A percentile compares a stretch with the other conserved stretches of the same genome.
phyloP scores from a whole-genome alignment of 2,797 vertebrate species.

The Protosalanx chinensis region DNA sequence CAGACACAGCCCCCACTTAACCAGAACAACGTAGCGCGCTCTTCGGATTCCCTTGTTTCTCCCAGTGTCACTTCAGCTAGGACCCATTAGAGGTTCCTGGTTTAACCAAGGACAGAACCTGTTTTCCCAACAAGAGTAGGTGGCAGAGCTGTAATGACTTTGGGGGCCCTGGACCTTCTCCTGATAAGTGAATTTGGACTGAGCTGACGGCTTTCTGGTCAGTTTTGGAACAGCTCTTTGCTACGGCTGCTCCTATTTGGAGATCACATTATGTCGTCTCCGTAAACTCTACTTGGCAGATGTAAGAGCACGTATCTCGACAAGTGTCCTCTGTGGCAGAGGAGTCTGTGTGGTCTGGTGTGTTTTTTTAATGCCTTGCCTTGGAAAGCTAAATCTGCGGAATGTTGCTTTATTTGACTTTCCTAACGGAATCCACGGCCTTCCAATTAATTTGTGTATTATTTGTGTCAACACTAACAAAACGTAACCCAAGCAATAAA shows the following conservation, averaged over 20 bases:
- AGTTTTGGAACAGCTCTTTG: slow-evolving; percentile 42
- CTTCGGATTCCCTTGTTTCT: too few relatives aligned
- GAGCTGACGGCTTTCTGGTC: slow-evolving; percentile 32
- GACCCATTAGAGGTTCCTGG: slow-evolving; percentile 4
- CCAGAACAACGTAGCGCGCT: too few relatives aligned
- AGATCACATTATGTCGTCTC: slow-evolving; percentile 40
- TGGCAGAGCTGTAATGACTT: slow-evolving; percentile 53
- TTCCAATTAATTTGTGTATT: too few relatives aligned
- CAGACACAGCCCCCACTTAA: too few relatives aligned
- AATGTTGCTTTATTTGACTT: background rate
- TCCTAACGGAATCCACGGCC: background rate
- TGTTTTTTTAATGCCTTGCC: background rate
- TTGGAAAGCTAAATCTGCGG: slow-evolving; percentile 17
- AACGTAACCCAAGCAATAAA: too few relatives aligned
- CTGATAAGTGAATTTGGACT: slow-evolving; percentile 51
- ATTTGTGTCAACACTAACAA: too few relatives aligned
- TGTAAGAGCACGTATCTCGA: slow-evolving; percentile 27
- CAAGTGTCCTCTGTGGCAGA: background rate
- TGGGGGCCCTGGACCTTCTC: slow-evolving; percentile 39
- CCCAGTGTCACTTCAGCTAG: slow-evolving; percentile 4
- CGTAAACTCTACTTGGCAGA: slow-evolving; percentile 36
- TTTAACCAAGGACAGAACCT: slow-evolving; percentile 36
- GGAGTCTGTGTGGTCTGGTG: slow-evolving; percentile 1
- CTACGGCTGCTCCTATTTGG: slow-evolving; percentile 35
- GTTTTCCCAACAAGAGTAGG: slow-evolving; percentile 32